Percentiles rank a stretch among this genome's conserved stretches.
Evolutionary conservation across 2,888 invertebrate species (phyloP).

Genomic region (Lingula anatina): DNA sequence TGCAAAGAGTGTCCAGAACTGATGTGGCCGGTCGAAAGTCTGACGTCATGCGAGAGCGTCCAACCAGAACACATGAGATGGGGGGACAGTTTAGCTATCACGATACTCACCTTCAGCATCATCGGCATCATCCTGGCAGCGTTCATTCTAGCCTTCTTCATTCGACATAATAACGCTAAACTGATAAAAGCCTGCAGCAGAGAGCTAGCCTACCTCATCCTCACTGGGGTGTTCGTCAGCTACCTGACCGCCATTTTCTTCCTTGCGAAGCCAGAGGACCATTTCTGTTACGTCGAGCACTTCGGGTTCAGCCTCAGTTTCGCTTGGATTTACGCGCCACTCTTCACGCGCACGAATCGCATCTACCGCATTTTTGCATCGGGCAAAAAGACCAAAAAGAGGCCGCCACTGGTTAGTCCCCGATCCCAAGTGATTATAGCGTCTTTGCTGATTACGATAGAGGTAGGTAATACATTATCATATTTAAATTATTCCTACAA

Average conservation of each 20-base stretch:
- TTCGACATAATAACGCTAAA: constrained; percentile 19
- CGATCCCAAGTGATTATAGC: background rate
- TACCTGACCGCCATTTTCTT: constrained; percentile 31
- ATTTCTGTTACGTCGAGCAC: constrained; percentile 18
- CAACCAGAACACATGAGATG: constrained; percentile 2
- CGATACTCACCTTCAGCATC: constrained; percentile 5
- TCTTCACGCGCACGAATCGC: constrained; percentile 18
- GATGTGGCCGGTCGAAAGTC: constrained; percentile 17
- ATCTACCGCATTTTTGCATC: constrained; percentile 27
- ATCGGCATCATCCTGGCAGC: constrained; percentile 3
- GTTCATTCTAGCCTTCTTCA: constrained; percentile 6
- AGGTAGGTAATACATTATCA: no score
- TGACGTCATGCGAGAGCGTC: constrained; percentile 8
- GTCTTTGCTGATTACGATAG: background rate
- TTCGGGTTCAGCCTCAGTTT: constrained; percentile 18
- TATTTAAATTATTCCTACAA: no score
- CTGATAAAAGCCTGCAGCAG: constrained; percentile 42
- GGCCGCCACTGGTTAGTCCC: background rate
- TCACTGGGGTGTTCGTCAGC: constrained; percentile 28
- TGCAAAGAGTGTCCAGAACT: constrained; percentile 13
- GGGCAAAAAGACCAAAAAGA: no score
- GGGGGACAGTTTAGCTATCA: constrained; percentile 5
- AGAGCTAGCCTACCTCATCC: constrained; percentile 36
- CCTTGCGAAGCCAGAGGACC: constrained; percentile 22
- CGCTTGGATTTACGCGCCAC: constrained; percentile 18